Evolutionary conservation across 2,888 invertebrate genomes (phyloP).

Genomic region (Bhutanitis thaidina): DNA sequence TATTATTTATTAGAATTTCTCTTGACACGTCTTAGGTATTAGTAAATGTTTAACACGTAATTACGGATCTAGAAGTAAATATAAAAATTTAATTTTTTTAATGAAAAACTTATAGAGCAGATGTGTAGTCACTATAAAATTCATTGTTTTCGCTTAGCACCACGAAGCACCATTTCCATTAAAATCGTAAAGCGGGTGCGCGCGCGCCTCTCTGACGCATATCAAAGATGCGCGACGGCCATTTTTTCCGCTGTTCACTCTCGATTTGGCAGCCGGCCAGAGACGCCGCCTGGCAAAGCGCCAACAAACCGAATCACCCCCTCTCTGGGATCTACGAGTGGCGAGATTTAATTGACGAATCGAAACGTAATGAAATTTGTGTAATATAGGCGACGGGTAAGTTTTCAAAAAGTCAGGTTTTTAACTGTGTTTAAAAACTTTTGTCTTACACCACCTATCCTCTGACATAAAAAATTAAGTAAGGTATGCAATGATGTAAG

Average conservation of each 20-base stretch:
- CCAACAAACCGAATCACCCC: conserved; percentile 65
- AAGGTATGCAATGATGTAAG: no score
- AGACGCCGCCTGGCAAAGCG: conserved; percentile 65
- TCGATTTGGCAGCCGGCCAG: conserved; percentile 66
- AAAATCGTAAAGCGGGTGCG: conserved; percentile 38
- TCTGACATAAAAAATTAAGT: no score
- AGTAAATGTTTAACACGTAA: no score
- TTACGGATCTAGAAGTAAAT: no score
- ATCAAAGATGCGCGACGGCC: conserved; percentile 75
- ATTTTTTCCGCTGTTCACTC: conserved; percentile 68
- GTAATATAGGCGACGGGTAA: background rate
- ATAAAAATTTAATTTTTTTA: no score
- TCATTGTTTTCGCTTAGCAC: conserved; percentile 1
- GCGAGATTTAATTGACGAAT: conserved; percentile 27
- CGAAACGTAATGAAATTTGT: conserved; percentile 6
- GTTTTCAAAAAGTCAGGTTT: no score
- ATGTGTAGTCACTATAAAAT: background rate
- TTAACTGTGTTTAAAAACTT: no score
- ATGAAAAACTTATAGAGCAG: no score
- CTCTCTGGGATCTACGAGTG: conserved; percentile 40
- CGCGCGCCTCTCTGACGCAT: conserved; percentile 75
- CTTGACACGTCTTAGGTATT: no score
- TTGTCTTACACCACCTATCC: no score
- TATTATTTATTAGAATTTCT: no score
- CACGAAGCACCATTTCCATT: conserved; percentile 21